These are phyloP conservation scores for Diploscapter pachys DNA, from an alignment of 1,140 invertebrate species.

Conservation along the genomic window DNA sequence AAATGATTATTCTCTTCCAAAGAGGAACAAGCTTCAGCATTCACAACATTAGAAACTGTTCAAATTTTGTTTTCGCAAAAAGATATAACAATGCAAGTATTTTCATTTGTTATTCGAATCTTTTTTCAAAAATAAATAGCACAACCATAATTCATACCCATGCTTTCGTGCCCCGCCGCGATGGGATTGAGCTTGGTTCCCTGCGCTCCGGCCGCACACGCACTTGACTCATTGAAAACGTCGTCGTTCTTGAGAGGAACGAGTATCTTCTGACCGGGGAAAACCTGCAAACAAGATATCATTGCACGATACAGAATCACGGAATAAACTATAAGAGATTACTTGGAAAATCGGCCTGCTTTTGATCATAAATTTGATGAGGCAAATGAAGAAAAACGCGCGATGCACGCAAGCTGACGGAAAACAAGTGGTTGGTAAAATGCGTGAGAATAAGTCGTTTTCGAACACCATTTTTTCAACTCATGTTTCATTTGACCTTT, in stretches of 20 bases:
- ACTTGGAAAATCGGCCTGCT: not conserved
- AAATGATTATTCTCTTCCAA: not conserved
- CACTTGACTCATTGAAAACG: slow-evolving; percentile 59
- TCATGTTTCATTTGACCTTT: too few species aligned
- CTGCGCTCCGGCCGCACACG: not conserved
- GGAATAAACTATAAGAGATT: too few species aligned
- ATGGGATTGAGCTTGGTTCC: not conserved
- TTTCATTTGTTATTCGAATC: not conserved
- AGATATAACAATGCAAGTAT: slow-evolving; percentile 2
- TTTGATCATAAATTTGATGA: slow-evolving; percentile 1
- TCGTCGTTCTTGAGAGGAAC: slow-evolving; percentile 72
- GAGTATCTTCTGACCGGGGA: slow-evolving; percentile 84
- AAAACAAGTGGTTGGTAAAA: too few species aligned
- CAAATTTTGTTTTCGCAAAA: not conserved
- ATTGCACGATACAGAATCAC: too few species aligned
- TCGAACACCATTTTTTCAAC: too few species aligned
- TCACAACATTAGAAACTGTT: too few species aligned
- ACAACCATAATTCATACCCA: slow-evolving; percentile 14
- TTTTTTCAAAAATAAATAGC: not conserved
- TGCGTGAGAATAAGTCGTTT: too few species aligned
- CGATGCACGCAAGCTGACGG: not conserved
- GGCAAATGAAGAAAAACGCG: slow-evolving; percentile 6
- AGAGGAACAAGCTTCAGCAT: not conserved
- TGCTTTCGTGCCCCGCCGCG: not conserved
- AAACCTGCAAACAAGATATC: slow-evolving; percentile 71